phyloP scores from a whole-genome alignment of 2,888 invertebrate genomes.

The Icerya purchasi region DNA sequence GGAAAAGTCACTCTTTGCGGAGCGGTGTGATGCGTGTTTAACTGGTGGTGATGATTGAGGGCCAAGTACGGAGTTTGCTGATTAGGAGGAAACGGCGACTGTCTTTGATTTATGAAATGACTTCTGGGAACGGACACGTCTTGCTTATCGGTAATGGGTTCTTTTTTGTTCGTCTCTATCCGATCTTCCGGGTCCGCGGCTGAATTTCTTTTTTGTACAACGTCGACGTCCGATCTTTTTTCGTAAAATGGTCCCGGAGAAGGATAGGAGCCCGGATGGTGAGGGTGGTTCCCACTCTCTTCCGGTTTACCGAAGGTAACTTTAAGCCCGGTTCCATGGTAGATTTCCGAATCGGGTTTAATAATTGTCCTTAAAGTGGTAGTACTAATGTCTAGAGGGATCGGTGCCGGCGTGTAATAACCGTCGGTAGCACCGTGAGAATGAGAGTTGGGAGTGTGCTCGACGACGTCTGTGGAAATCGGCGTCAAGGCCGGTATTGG shows the following conservation, averaged over 20 bases:
- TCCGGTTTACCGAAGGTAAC: constrained; percentile 51
- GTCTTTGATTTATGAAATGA: constrained; percentile 2
- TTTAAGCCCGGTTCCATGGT: constrained; percentile 51
- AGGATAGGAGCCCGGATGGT: too few species aligned
- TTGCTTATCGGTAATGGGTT: constrained; percentile 3
- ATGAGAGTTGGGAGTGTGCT: too few species aligned
- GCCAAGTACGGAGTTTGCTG: constrained; percentile 1
- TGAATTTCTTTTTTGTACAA: constrained; percentile 15
- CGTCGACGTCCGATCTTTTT: constrained; percentile 8
- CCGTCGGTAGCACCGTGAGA: constrained; percentile 5
- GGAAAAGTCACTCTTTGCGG: constrained; percentile 18
- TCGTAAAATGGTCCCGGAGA: constrained; percentile 3
- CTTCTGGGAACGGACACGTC: constrained; percentile 1
- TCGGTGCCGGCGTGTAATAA: constrained; percentile 19
- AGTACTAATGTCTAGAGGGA: constrained; percentile 34
- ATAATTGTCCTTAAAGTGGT: constrained; percentile 68
- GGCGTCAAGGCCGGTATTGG: constrained; percentile 60
- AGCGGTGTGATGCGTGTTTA: constrained; percentile 17
- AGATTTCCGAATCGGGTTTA: constrained; percentile 64
- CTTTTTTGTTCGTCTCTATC: neutral
- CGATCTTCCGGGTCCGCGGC: constrained; percentile 8
- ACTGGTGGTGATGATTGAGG: constrained; percentile 18
- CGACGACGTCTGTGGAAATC: constrained; percentile 37
- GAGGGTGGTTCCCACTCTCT: too few species aligned
- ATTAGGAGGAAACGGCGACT: constrained; percentile 5